Evolutionary conservation across 37 sponge, comb jelly and placozoan species (phyloP).

Genomic region (Hexactinellida sp.): DNA sequence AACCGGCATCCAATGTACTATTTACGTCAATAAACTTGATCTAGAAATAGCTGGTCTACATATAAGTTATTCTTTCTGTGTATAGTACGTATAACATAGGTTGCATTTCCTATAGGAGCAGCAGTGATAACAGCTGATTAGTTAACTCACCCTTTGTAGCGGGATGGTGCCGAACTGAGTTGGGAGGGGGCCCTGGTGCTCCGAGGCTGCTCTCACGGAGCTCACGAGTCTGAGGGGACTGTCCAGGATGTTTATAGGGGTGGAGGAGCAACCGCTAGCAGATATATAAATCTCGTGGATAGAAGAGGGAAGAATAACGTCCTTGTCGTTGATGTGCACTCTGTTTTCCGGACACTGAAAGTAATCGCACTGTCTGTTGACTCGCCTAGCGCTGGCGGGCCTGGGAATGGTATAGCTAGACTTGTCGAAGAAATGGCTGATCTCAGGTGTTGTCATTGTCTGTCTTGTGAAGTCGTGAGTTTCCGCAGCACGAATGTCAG

Average conservation of each 20-base stretch:
- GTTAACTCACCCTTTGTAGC: background rate
- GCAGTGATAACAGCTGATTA: background rate
- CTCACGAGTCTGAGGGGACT: background rate
- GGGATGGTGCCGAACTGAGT: conserved; percentile 1
- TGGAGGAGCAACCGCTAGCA: conserved; percentile 12
- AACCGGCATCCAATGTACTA: no score
- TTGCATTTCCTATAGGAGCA: no score
- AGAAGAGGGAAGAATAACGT: background rate
- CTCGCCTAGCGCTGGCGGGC: background rate
- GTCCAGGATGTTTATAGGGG: background rate
- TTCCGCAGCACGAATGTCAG: background rate
- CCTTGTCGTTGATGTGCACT: background rate
- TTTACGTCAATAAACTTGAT: no score
- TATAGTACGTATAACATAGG: no score
- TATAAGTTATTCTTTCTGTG: no score
- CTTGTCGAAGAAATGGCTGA: background rate
- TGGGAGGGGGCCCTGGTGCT: background rate
- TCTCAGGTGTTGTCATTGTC: background rate
- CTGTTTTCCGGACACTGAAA: background rate
- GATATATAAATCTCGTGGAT: background rate
- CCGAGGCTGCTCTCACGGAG: background rate
- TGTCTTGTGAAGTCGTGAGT: background rate
- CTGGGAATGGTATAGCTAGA: background rate
- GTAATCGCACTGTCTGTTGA: background rate
- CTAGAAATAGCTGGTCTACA: no score